Conservation (phyloP, 1,140 invertebrate genomes). For the Caerostris extrusa region DNA sequence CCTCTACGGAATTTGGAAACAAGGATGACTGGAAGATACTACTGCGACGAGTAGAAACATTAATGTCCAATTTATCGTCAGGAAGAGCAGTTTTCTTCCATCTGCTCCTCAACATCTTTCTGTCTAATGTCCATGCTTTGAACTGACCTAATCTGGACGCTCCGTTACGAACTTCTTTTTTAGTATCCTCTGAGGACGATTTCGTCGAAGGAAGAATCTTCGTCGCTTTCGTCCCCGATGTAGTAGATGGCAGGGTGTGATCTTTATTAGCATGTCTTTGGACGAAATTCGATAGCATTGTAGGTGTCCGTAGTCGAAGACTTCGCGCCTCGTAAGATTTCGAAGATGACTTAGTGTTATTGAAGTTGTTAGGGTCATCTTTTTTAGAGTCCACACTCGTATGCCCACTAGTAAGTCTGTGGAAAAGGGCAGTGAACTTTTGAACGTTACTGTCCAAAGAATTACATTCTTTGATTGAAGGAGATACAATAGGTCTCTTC, state of each 20-base stretch:
- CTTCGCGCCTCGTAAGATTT: slow-evolving; percentile 72
- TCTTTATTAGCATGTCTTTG: slow-evolving; percentile 55
- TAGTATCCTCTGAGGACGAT: slow-evolving; percentile 49
- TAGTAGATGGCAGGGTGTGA: background rate
- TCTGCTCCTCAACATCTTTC: slow-evolving; percentile 73
- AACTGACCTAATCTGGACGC: slow-evolving; percentile 74
- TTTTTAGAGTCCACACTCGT: slow-evolving; percentile 51
- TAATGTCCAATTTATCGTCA: slow-evolving; percentile 56
- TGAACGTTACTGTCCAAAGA: slow-evolving; percentile 59
- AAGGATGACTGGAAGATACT: slow-evolving; percentile 75
- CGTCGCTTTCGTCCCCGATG: background rate
- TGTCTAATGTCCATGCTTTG: slow-evolving; percentile 78
- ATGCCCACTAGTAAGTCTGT: slow-evolving; percentile 58
- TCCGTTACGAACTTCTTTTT: slow-evolving; percentile 56
- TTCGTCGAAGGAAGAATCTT: background rate
- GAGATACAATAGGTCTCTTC: background rate
- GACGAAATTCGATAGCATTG: slow-evolving; percentile 68
- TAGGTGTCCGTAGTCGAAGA: slow-evolving; percentile 66
- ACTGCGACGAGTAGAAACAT: slow-evolving; percentile 23
- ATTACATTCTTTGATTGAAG: slow-evolving; percentile 6
- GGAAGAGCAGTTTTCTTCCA: slow-evolving; percentile 73
- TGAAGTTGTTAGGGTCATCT: slow-evolving; percentile 56
- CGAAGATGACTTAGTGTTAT: slow-evolving; percentile 9
- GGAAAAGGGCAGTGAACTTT: slow-evolving; percentile 70
- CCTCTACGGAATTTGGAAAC: slow-evolving; percentile 44